Evolutionary conservation across 2,797 vertebrate genomes (phyloP).

Genomic region (Rhincodon typus): DNA sequence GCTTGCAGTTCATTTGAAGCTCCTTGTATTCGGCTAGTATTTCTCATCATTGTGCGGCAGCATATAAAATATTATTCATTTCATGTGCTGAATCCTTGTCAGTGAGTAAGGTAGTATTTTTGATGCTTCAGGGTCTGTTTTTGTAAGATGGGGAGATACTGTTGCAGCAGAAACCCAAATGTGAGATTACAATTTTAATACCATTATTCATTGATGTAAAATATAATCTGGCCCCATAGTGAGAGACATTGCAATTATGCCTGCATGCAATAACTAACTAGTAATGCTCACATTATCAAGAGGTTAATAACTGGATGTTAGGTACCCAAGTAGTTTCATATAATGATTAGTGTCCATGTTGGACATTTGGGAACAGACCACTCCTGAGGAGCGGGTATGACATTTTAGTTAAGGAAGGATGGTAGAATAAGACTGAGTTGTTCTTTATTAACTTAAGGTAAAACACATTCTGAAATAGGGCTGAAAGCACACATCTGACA

Average conservation of each 20-base stretch:
- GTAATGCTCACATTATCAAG: not conserved
- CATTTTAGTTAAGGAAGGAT: too few relatives aligned
- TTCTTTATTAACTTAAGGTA: too few relatives aligned
- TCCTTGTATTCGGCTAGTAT: not conserved
- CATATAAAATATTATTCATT: not conserved
- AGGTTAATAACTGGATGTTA: not conserved
- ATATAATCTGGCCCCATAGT: too few relatives aligned
- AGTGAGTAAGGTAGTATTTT: not conserved
- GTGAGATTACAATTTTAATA: not conserved
- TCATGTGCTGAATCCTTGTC: not conserved
- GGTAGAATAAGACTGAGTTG: too few relatives aligned
- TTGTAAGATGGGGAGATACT: not conserved
- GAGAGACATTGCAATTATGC: not conserved
- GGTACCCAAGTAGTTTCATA: not conserved
- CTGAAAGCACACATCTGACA: too few relatives aligned
- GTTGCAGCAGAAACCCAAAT: not conserved
- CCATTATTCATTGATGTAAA: too few relatives aligned
- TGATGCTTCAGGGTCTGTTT: not conserved
- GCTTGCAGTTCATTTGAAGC: not conserved
- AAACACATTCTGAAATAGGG: too few relatives aligned
- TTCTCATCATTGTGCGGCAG: not conserved
- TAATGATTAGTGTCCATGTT: too few relatives aligned
- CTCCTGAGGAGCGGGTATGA: too few relatives aligned
- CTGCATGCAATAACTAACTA: not conserved
- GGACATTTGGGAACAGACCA: too few relatives aligned